Conservation (phyloP, 2,113 vertebrate species). For the Caranx ignobilis region DNA sequence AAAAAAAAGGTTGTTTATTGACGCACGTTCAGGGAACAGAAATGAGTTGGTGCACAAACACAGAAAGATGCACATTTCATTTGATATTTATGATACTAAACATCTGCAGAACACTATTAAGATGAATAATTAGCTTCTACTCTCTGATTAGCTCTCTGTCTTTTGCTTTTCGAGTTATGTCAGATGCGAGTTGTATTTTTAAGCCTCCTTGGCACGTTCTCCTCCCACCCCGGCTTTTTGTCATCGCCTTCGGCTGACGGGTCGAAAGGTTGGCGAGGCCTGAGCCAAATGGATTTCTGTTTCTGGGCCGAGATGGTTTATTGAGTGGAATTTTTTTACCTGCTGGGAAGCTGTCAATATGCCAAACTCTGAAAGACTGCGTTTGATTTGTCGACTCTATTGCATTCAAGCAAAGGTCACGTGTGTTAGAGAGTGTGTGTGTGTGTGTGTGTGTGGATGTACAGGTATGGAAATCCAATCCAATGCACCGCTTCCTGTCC, state of each 20-base stretch:
- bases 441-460: neutral
- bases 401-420: slow-evolving; percentile 61
- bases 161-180: slow-evolving; percentile 3
- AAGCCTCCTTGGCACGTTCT: slow-evolving; percentile 27
- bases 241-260: slow-evolving; percentile 47
- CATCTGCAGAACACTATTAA: neutral
- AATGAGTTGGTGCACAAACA: neutral
- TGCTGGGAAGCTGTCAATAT: slow-evolving; percentile 73
- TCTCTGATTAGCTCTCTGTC: neutral
- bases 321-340: slow-evolving; percentile 65
- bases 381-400: slow-evolving; percentile 63
- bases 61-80: neutral
- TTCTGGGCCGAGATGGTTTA: slow-evolving; percentile 60
- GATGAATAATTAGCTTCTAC: neutral
- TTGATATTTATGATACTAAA: neutral
- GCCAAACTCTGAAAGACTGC: slow-evolving; percentile 53
- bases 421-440: neutral
- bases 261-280: slow-evolving; percentile 62
- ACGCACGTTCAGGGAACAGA: neutral
- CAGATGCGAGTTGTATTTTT: slow-evolving; percentile 47
- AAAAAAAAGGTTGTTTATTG: neutral
- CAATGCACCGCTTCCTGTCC: neutral
- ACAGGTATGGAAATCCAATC: too few species aligned
- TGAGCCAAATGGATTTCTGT: slow-evolving; percentile 67
- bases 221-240: slow-evolving; percentile 17